These are phyloP conservation scores for Leucoma salicis DNA, from an alignment of 2,888 invertebrate genomes.

Conservation along the genomic window DNA sequence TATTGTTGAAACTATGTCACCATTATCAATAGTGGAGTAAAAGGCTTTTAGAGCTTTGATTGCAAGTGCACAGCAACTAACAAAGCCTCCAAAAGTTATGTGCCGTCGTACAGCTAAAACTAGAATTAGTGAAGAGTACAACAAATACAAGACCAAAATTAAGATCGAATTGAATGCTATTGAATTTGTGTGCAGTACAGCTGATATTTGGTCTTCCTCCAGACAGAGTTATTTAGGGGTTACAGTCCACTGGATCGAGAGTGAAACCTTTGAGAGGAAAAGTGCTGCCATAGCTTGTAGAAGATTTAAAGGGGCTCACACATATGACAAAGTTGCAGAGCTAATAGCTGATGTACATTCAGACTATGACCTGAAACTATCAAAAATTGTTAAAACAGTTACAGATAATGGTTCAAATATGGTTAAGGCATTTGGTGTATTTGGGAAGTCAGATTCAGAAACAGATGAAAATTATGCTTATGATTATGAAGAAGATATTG, in stretches of 20 bases:
- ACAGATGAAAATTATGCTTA: neutral
- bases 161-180: neutral
- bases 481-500: neutral
- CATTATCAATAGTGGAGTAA: constrained; percentile 22
- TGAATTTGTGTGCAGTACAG: neutral
- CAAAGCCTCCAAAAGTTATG: constrained; percentile 19
- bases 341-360: constrained; percentile 19
- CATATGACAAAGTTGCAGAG: constrained; percentile 20
- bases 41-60: constrained; percentile 24
- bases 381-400: constrained; percentile 18
- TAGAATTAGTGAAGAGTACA: constrained; percentile 4
- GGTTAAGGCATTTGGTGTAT: constrained; percentile 11
- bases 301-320: constrained; percentile 24
- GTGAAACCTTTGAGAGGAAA: constrained; percentile 4
- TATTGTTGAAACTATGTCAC: constrained; percentile 25
- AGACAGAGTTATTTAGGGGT: constrained; percentile 21
- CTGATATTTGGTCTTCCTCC: constrained; percentile 11
- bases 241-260: constrained; percentile 24
- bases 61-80: constrained; percentile 22
- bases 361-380: constrained; percentile 22
- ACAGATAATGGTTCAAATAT: constrained; percentile 18
- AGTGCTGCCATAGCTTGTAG: constrained; percentile 21
- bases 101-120: constrained; percentile 9
- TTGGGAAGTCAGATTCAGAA: neutral
- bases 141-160: neutral